A percentile compares a stretch with the other conserved stretches of the same genome.
Evolutionary conservation across 2,888 invertebrate species (phyloP).

Genomic region (Hypselothyrea guttata): DNA sequence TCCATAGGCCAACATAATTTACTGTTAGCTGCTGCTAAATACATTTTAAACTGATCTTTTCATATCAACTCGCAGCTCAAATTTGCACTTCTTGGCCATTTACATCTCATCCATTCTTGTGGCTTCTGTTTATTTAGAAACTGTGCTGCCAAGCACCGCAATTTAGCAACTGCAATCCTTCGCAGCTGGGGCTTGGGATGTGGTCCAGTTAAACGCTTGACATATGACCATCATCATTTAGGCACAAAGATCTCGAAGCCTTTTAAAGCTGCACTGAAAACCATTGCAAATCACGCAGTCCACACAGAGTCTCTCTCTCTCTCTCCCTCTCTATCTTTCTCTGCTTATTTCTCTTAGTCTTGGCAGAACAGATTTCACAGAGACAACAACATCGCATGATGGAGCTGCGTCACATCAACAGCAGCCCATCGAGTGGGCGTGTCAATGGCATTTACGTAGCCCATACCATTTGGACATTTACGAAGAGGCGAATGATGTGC

Average conservation of each 20-base stretch:
- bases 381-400: conserved; percentile 12
- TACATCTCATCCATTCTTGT: background rate
- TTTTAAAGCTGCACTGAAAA: conserved; percentile 47
- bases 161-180: no score
- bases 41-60: no score
- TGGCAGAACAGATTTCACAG: conserved; percentile 15
- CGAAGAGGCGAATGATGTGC: conserved; percentile 48
- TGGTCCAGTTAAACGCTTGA: conserved; percentile 50
- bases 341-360: conserved; percentile 1
- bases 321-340: background rate
- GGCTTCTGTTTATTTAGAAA: background rate
- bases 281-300: conserved; percentile 59
- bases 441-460: conserved; percentile 64
- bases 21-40: no score
- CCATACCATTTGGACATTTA: conserved; percentile 59
- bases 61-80: no score
- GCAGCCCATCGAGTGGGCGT: conserved; percentile 58
- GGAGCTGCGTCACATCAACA: conserved; percentile 8
- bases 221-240: conserved; percentile 62
- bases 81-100: no score
- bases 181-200: background rate
- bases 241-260: conserved; percentile 33
- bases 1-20: no score
- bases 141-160: no score
- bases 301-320: background rate